Conservation (phyloP, 2,797 vertebrate species). For the Cyclopterus lumpus region DNA sequence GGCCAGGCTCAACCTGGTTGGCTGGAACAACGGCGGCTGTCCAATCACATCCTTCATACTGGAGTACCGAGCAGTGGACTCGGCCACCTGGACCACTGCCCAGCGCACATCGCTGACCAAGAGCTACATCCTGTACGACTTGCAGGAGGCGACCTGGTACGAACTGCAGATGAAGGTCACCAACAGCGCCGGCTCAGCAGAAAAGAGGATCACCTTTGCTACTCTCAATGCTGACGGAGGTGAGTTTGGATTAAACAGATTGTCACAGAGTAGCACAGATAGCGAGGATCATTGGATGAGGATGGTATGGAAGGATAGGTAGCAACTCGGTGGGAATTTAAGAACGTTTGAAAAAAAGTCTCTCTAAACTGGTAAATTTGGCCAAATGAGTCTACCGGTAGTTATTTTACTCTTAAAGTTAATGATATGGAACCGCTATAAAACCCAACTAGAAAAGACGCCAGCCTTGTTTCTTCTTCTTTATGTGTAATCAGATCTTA, state of each 20-base stretch:
- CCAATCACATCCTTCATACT: slow-evolving; percentile 97
- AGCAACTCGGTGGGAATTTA: neutral
- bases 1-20: slow-evolving; percentile 93
- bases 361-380: neutral
- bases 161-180: slow-evolving; percentile 97
- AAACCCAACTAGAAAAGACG: neutral
- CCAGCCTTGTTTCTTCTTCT: neutral
- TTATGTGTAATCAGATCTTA: neutral
- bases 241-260: slow-evolving; percentile 82
- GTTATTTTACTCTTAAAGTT: neutral
- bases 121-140: slow-evolving; percentile 94
- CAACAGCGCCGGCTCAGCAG: slow-evolving; percentile 97
- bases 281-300: slow-evolving; percentile 13
- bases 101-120: slow-evolving; percentile 95
- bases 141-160: slow-evolving; percentile 97
- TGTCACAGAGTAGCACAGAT: slow-evolving; percentile 17
- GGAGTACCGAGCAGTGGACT: slow-evolving; percentile 94
- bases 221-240: slow-evolving; percentile 96
- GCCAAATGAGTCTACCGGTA: neutral
- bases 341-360: neutral
- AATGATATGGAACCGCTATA: neutral
- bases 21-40: slow-evolving; percentile 98
- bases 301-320: neutral
- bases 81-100: slow-evolving; percentile 92
- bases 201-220: slow-evolving; percentile 95